phyloP scores from a whole-genome alignment of 1,140 invertebrate genomes.

The Hypothenemus hampei region DNA sequence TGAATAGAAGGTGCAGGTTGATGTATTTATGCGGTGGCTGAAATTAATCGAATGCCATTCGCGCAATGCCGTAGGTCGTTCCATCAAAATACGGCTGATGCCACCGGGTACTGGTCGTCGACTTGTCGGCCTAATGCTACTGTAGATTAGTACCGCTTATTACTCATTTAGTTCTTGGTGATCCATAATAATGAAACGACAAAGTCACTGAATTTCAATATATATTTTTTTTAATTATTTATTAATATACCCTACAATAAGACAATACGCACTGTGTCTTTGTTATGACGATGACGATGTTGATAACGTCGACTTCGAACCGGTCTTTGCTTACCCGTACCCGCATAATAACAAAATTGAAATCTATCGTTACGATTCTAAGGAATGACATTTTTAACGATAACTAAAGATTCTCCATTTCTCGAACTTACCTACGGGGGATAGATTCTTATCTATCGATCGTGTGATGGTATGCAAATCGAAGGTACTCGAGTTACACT shows the following conservation, averaged over 20 bases:
- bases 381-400: conserved; percentile 22
- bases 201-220: no score
- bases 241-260: no score
- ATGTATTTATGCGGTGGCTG: conserved; percentile 37
- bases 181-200: no score
- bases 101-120: conserved; percentile 5
- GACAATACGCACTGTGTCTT: conserved; percentile 4
- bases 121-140: not conserved
- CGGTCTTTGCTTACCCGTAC: no score
- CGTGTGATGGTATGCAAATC: conserved; percentile 17
- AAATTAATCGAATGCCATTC: conserved; percentile 43
- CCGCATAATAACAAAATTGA: conserved; percentile 17
- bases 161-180: no score
- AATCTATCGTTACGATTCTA: conserved; percentile 15
- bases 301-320: not conserved
- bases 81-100: conserved; percentile 18
- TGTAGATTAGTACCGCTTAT: not conserved
- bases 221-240: no score
- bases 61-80: conserved; percentile 41
- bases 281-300: not conserved
- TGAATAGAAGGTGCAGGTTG: conserved; percentile 29
- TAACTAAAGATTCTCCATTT: conserved; percentile 19
- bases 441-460: conserved; percentile 18
- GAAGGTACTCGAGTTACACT: conserved; percentile 4
- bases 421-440: conserved; percentile 13